Evolutionary conservation across 2,797 vertebrate species (phyloP).

Genomic region (Pantherophis vulpinus): DNA sequence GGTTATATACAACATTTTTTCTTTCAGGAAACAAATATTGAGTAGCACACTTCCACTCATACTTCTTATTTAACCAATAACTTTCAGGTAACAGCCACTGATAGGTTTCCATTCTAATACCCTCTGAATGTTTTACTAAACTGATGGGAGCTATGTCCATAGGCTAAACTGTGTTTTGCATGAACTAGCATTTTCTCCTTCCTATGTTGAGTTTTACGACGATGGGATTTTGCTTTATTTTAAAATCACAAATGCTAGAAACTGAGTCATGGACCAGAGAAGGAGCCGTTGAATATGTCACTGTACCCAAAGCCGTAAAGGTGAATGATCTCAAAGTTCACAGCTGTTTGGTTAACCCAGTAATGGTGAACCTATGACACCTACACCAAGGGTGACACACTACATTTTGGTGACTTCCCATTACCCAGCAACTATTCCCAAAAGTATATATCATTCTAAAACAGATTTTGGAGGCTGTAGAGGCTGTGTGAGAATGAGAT

Average conservation of each 20-base stretch:
- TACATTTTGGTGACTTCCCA: not conserved
- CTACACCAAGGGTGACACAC: not conserved
- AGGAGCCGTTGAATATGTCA: no score
- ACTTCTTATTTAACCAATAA: not conserved
- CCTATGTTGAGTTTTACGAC: not conserved
- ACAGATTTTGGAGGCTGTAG: not conserved
- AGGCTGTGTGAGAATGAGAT: not conserved
- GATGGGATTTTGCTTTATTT: not conserved
- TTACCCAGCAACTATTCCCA: not conserved
- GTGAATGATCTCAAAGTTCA: not conserved
- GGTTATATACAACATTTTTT: not conserved
- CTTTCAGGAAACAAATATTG: not conserved
- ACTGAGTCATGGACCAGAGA: not conserved
- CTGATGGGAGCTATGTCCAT: not conserved
- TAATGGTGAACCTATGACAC: not conserved
- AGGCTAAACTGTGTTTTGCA: not conserved
- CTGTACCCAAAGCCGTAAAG: not conserved
- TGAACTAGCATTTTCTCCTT: not conserved
- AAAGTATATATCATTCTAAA: not conserved
- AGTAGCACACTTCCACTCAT: not conserved
- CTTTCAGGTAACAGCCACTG: not conserved
- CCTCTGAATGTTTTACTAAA: not conserved
- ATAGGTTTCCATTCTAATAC: not conserved
- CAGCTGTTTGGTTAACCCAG: not conserved
- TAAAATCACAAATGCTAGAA: not conserved